These are phyloP conservation scores for Corydoras sp. DNA, from an alignment of 2,113 vertebrate species.

Conservation along the genomic window DNA sequence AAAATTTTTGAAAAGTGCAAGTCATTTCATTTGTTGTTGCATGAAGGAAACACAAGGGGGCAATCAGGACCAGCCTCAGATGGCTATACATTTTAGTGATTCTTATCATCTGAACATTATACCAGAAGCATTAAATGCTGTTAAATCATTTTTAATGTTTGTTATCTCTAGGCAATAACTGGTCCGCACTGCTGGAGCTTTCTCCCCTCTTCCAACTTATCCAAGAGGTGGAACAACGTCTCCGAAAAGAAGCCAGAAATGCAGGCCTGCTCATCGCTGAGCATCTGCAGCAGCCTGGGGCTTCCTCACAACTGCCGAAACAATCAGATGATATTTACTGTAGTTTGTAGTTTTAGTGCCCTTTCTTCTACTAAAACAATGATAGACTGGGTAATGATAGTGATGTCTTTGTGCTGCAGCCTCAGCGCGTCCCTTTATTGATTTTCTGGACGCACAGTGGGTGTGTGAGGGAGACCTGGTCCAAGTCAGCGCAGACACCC, in stretches of 20 bases:
- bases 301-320: neutral
- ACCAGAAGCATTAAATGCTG: neutral
- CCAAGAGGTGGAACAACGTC: constrained; percentile 52
- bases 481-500: constrained; percentile 52
- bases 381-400: neutral
- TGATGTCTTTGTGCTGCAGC: constrained; percentile 44
- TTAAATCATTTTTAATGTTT: neutral
- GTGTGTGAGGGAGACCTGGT: constrained; percentile 61
- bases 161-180: constrained; percentile 54
- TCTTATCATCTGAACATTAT: neutral
- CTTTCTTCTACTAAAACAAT: neutral
- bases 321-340: neutral
- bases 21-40: neutral
- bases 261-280: constrained; percentile 45
- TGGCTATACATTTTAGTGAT: neutral
- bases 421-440: constrained; percentile 48
- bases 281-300: neutral
- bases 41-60: constrained; percentile 13
- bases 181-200: constrained; percentile 42
- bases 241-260: constrained; percentile 49
- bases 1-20: neutral
- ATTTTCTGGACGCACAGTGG: constrained; percentile 61
- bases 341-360: too few species aligned
- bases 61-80: constrained; percentile 9
- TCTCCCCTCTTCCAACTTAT: constrained; percentile 69